phyloP scores from a whole-genome alignment of 2,113 vertebrate species.

The Micronycteris hirsuta region DNA sequence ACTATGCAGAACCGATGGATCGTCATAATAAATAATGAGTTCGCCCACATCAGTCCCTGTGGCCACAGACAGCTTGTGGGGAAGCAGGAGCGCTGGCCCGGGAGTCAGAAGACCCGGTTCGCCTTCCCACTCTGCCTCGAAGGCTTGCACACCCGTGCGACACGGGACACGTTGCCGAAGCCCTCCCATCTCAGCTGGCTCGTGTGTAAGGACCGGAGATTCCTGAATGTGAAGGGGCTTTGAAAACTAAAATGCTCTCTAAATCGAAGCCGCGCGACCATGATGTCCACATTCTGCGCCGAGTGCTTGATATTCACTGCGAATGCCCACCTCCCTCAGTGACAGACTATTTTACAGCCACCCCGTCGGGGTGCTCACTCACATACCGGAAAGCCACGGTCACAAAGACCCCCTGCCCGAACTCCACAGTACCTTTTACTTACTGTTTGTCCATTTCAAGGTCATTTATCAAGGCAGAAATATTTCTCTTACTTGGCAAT shows the following conservation, averaged over 20 bases:
- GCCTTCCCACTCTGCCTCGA: accelerated
- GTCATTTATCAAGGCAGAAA: conserved; percentile 51
- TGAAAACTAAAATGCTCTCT: not conserved
- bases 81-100: not conserved
- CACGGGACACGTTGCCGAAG: accelerated
- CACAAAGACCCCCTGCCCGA: conserved; percentile 49
- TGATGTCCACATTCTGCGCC: accelerated
- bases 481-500: conserved; percentile 52
- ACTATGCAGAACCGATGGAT: not conserved
- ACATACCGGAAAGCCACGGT: conserved; percentile 41
- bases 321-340: not conserved
- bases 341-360: accelerated
- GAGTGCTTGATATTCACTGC: not conserved
- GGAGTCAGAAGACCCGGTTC: not conserved
- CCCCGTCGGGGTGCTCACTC: not conserved
- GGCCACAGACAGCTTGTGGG: not conserved
- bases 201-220: not conserved
- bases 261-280: accelerated
- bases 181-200: not conserved
- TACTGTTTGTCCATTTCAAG: conserved; percentile 49
- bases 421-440: conserved; percentile 44
- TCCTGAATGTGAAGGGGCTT: not conserved
- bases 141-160: accelerated
- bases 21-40: not conserved
- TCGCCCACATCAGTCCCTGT: accelerated